Base-by-base conservation (phyloP, 1,140 invertebrate genomes). In the Paracyclopina nana region DNA sequence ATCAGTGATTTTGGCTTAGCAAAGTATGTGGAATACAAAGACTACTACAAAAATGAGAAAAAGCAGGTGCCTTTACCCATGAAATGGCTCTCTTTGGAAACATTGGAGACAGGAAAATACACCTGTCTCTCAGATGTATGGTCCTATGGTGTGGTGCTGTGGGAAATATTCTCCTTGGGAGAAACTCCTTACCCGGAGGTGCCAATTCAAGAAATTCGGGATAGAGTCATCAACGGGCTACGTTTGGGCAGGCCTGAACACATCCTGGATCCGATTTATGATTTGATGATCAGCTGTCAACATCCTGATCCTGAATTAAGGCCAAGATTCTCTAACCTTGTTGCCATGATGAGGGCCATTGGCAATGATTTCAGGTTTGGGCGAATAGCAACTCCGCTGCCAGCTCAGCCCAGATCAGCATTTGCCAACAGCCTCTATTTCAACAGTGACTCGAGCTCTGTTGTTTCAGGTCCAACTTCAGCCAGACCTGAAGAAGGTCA, bases 1-100 rank as follows among this genome's bases (percentile, higher is more conserved):
- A 94, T 97, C 55, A 92, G 87, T 54, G 91, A 96, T 63, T 96
- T 96, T 68, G 91, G 91, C 12, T 64, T 97, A 12, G 86, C 92
- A 0, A 76, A 86, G 62, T 85, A 84, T 56, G 79, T 96, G 68
- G 81, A 87, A 55, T 80, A 88, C 57, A 76, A 78, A 46, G 79
- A 88, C 56, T 91, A 94, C 68, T 97, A 96, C 60, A 78, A 80
- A 58, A 94, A 92, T 62, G 79, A 81, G 58, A 82, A 4, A 2
- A 9, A 6, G 8, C n/a, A 22, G 20, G 24, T 43, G 3, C 58
- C 64, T 46, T 56, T 71, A 29, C 71, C 71, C 6, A 62, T 73
- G 4, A 65, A 70, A 53, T 73, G 71, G 71, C 68, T 73, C 65
- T 64, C 68, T n/a, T 55, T 63, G 16, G 68, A 69, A 50, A 64